phyloP scores from a whole-genome alignment of 2,888 invertebrate genomes.

The Graphium colonna region DNA sequence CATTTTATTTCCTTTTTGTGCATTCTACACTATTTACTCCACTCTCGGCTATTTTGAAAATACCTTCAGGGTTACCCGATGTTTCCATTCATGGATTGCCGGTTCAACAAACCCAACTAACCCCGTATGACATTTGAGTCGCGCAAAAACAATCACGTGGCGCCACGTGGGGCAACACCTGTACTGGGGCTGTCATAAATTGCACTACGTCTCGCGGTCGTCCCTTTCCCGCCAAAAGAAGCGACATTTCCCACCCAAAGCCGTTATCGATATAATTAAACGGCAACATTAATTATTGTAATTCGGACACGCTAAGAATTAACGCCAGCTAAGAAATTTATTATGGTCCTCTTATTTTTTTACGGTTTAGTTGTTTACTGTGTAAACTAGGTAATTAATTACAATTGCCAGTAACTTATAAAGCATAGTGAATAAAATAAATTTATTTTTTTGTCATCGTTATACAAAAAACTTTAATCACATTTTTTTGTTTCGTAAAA shows the following conservation, averaged over 20 bases:
- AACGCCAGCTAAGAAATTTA: background rate
- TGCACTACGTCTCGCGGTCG: too few relatives aligned
- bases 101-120: constrained; percentile 41
- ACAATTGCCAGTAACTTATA: too few relatives aligned
- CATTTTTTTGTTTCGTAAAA: too few relatives aligned
- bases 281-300: background rate
- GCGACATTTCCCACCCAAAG: constrained; percentile 9
- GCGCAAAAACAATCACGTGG: constrained; percentile 45
- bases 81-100: background rate
- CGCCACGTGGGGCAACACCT: constrained; percentile 33
- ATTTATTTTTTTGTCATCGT: too few relatives aligned
- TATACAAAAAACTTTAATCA: too few relatives aligned
- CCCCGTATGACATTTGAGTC: constrained; percentile 43
- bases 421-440: too few relatives aligned
- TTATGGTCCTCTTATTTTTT: background rate
- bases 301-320: background rate
- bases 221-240: constrained; percentile 3
- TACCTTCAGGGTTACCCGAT: too few relatives aligned
- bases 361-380: too few relatives aligned
- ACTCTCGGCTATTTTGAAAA: too few relatives aligned
- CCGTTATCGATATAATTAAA: constrained; percentile 5
- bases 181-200: constrained; percentile 24
- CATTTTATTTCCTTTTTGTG: too few relatives aligned
- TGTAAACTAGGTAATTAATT: too few relatives aligned
- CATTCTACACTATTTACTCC: too few relatives aligned